phyloP scores from a whole-genome alignment of 2,888 invertebrate genomes.

The Acanthococcus lagerstroemiae region DNA sequence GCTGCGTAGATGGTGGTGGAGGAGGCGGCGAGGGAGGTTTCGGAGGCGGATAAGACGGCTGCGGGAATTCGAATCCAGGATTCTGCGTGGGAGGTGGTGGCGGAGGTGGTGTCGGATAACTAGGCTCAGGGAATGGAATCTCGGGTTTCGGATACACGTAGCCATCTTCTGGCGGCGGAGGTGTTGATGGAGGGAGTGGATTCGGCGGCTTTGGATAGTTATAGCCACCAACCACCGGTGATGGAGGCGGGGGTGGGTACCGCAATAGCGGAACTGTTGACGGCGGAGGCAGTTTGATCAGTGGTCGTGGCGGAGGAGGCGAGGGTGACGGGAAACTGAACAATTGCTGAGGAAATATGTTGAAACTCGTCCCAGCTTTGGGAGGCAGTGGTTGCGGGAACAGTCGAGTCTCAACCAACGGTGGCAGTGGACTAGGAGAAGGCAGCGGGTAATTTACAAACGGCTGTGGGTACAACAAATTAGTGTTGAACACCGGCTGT shows the following conservation, averaged over 20 bases:
- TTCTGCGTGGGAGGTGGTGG: slow-evolving; percentile 4
- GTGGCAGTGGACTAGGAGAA: neutral
- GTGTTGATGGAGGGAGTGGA: slow-evolving; percentile 13
- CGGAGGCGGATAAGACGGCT: slow-evolving; percentile 3
- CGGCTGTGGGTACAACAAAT: no score
- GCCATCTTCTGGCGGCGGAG: neutral
- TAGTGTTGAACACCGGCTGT: neutral
- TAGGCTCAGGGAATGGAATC: neutral
- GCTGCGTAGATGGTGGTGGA: neutral
- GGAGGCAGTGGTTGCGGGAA: neutral
- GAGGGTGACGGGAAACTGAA: neutral
- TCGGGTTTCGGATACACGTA: neutral
- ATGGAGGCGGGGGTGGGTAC: neutral
- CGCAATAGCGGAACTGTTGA: neutral
- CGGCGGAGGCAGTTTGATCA: no score
- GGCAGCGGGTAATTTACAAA: no score
- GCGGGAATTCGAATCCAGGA: neutral
- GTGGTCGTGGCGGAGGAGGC: neutral
- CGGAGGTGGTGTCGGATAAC: neutral
- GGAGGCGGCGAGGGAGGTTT: neutral
- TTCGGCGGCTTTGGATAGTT: neutral
- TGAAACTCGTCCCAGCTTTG: neutral
- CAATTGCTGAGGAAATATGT: neutral
- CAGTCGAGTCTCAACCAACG: neutral
- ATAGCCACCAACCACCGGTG: neutral